A percentile compares a stretch with the other conserved stretches of the same genome.
Conservation (phyloP, 1,140 invertebrate species). For the Portunus trituberculatus region DNA sequence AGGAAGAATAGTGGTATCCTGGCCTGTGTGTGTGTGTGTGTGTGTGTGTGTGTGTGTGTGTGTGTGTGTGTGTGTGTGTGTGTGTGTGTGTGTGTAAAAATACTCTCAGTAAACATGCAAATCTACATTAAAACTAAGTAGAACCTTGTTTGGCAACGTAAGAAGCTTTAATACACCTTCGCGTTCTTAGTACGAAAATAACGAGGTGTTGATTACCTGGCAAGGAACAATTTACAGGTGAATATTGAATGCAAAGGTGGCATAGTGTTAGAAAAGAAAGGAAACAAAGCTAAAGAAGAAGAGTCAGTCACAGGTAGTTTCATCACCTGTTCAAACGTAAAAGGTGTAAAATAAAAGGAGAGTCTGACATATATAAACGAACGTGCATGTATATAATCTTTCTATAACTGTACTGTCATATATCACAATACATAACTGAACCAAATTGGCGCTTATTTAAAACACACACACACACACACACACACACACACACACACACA, state of each 20-base stretch:
- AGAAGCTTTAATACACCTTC: too few species aligned
- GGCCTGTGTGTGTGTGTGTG: slow-evolving; percentile 20
- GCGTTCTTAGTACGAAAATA: too few species aligned
- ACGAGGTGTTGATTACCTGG: too few species aligned
- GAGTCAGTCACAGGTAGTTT: too few species aligned
- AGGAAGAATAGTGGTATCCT: background rate
- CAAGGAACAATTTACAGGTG: too few species aligned
- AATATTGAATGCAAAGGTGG: too few species aligned
- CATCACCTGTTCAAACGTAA: too few species aligned
- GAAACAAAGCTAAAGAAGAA: too few species aligned
- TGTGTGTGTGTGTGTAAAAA: background rate
- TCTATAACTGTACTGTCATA: background rate
- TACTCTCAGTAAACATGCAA: background rate
- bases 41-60: background rate
- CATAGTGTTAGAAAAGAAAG: too few species aligned
- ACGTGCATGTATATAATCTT: background rate
- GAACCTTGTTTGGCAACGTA: too few species aligned
- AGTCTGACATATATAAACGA: background rate
- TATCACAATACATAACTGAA: background rate
- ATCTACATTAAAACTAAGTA: too few species aligned
- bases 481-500: slow-evolving; percentile 20
- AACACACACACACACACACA: background rate
- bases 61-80: background rate
- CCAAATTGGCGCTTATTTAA: background rate
- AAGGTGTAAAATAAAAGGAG: background rate